Evolutionary conservation across 2,113 vertebrate genomes (phyloP).

Genomic region (Carassius carassius): DNA sequence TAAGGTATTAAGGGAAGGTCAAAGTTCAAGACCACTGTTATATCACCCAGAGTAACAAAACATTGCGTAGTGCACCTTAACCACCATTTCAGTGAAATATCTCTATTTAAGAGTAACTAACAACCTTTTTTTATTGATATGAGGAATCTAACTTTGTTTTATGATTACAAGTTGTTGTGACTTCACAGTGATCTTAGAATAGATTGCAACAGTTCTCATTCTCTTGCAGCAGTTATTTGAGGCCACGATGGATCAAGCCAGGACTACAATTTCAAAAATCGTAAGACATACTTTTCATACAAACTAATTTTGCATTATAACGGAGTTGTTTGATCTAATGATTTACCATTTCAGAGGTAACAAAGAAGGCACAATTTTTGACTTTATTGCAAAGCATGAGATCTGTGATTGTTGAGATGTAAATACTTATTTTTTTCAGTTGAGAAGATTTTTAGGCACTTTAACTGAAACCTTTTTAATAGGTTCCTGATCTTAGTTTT

Average conservation of each 20-base stretch:
- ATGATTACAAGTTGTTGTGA: too few species aligned
- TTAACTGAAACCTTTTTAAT: not conserved
- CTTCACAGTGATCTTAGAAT: too few species aligned
- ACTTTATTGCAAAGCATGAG: too few species aligned
- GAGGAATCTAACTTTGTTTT: too few species aligned
- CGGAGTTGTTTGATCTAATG: not conserved
- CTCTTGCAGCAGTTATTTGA: conserved; percentile 56
- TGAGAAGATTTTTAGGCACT: not conserved
- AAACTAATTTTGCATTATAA: too few species aligned
- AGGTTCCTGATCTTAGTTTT: not conserved
- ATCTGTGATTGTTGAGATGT: not conserved
- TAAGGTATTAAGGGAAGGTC: too few species aligned
- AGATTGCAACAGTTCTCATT: not conserved
- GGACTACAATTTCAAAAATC: conserved; percentile 90
- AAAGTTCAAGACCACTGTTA: too few species aligned
- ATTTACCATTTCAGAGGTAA: not conserved
- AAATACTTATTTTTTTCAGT: not conserved
- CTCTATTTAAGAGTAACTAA: too few species aligned
- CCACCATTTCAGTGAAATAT: too few species aligned
- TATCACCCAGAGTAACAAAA: too few species aligned
- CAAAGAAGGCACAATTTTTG: not conserved
- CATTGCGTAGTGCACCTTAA: too few species aligned
- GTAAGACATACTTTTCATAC: conserved; percentile 74
- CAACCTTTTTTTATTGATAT: too few species aligned
- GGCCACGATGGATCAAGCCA: conserved; percentile 87